phyloP scores from a whole-genome alignment of 2,888 invertebrate species.

The Plebejus argus region DNA sequence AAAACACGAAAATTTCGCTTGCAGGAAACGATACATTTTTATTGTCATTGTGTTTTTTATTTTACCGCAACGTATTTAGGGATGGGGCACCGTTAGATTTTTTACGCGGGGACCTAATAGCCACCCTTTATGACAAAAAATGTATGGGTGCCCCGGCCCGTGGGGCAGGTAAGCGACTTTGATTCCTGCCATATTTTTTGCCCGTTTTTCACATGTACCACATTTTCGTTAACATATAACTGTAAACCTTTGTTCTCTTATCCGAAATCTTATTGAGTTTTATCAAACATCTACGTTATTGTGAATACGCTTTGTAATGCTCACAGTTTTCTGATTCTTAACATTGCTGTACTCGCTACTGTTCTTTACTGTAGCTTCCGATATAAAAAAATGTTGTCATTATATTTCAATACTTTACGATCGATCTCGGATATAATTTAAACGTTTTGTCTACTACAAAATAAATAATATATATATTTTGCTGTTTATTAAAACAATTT shows the following conservation, averaged over 20 bases:
- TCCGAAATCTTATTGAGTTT: conserved; percentile 40
- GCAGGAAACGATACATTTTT: conserved; percentile 71
- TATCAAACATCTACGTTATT: conserved; percentile 40
- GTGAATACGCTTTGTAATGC: conserved; percentile 34
- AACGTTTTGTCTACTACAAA: too few relatives aligned
- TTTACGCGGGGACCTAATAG: conserved; percentile 64
- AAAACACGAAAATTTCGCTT: conserved; percentile 48
- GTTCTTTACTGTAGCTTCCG: conserved; percentile 12
- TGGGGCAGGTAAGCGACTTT: conserved; percentile 72
- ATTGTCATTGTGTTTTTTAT: conserved; percentile 70
- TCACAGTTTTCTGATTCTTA: conserved; percentile 14
- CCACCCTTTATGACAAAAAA: conserved; percentile 72
- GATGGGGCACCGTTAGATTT: conserved; percentile 73
- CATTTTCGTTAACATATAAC: conserved; percentile 60
- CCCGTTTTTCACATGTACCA: conserved; percentile 56
- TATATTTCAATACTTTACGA: neutral
- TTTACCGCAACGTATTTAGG: conserved; percentile 72
- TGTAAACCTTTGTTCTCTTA: conserved; percentile 54
- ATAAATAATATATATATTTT: too few relatives aligned
- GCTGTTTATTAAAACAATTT: too few relatives aligned
- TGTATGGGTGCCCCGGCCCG: conserved; percentile 48
- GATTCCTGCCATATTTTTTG: conserved; percentile 62
- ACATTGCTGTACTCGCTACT: conserved; percentile 17
- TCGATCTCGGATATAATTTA: too few relatives aligned
- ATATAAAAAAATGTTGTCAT: neutral